A percentile compares a stretch with the other conserved stretches of the same genome.
Conservation (phyloP, 2,888 invertebrate genomes). For the Meteorus cinctellus region DNA sequence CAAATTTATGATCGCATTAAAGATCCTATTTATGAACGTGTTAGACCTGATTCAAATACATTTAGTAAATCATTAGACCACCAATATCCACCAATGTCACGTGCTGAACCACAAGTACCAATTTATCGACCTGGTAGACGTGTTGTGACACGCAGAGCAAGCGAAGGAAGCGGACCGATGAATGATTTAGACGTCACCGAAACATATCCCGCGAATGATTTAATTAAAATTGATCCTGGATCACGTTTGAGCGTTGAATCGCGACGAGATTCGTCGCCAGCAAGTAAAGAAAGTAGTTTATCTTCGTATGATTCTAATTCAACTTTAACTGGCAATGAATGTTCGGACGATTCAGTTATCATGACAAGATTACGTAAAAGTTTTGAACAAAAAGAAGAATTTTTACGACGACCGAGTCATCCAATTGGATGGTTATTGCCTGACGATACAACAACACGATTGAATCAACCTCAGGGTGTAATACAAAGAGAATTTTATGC, state of each 20-base stretch:
- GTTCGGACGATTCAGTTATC: constrained; percentile 81
- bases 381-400: constrained; percentile 92
- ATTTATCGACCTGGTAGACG: constrained; percentile 64
- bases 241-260: constrained; percentile 74
- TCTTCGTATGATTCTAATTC: constrained; percentile 82
- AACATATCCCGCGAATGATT: constrained; percentile 58
- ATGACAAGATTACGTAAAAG: constrained; percentile 87
- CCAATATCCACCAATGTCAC: constrained; percentile 64
- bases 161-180: constrained; percentile 74
- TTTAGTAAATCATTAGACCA: constrained; percentile 60
- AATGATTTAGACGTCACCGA: constrained; percentile 63
- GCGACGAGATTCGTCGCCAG: constrained; percentile 78
- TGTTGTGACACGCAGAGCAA: constrained; percentile 72
- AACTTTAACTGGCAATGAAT: constrained; percentile 79
- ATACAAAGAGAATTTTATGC: constrained; percentile 85
- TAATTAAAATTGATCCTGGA: constrained; percentile 63
- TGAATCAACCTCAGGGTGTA: constrained; percentile 58
- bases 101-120: constrained; percentile 70
- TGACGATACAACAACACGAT: constrained; percentile 70
- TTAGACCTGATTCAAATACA: constrained; percentile 64
- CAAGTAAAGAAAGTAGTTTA: constrained; percentile 81
- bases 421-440: constrained; percentile 78
- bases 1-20: constrained; percentile 69
- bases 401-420: constrained; percentile 84
- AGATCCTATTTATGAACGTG: constrained; percentile 70